phyloP scores from a whole-genome alignment of 2,797 vertebrate species.

The Leucoraja ocellata region DNA sequence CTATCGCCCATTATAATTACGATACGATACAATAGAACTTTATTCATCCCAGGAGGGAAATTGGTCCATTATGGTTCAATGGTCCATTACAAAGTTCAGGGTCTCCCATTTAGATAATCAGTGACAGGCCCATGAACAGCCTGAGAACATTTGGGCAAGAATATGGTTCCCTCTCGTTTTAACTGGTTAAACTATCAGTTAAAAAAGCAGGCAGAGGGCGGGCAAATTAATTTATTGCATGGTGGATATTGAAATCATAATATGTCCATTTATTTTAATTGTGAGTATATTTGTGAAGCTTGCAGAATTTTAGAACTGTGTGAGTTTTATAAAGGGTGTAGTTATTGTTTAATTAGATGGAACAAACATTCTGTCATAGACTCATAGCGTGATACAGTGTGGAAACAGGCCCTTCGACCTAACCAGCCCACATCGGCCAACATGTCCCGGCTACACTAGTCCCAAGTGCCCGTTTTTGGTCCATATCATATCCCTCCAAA shows the following conservation, averaged over 20 bases:
- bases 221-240: constrained; percentile 10
- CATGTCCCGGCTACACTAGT: too few relatives aligned
- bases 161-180: not conserved
- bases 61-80: not conserved
- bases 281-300: not conserved
- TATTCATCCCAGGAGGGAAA: too few relatives aligned
- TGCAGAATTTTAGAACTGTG: not conserved
- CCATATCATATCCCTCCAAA: too few relatives aligned
- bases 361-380: not conserved
- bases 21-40: too few relatives aligned
- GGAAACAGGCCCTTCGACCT: too few relatives aligned
- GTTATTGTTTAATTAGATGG: not conserved
- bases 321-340: not conserved
- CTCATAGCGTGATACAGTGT: too few relatives aligned
- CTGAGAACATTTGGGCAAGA: not conserved
- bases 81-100: not conserved
- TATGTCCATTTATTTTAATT: not conserved
- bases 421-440: too few relatives aligned
- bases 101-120: not conserved
- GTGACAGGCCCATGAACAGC: not conserved
- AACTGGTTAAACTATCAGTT: too few relatives aligned
- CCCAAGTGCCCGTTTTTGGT: too few relatives aligned
- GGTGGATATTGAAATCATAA: not conserved
- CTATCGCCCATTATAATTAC: not conserved
- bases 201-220: not conserved